Evolutionary conservation across 2,113 vertebrate genomes (phyloP), one percentile per base, ranked within the genome.

Genomic region (Zapus hudsonius): DNA sequence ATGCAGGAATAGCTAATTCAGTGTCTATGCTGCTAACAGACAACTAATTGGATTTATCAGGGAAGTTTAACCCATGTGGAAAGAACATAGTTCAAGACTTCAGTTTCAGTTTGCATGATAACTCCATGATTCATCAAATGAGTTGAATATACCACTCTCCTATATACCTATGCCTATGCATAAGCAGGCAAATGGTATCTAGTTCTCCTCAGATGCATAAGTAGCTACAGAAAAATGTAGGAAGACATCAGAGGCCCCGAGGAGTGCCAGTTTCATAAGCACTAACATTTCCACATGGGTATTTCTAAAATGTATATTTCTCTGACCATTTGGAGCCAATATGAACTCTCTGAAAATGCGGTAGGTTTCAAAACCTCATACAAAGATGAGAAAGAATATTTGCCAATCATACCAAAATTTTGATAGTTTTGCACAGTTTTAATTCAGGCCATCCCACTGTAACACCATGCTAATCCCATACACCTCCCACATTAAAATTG

Each of bases 381-480:
- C 63, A 96, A 94, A 94, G 33, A 23, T 13, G 33, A 89, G 84
- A 82, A 91, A 81, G 93, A 66, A 84, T 73, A 79, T 78, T 95
- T 93, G 36, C 63, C 87, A 91, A 44, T 94, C 59, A 31, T 52
- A 89, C 59, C 38, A 59, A 74, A 66, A 82, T 94, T 85, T 85
- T 91, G 31, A 64, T 94, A 94, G 69, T 94, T 96, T 75, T 92
- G 52, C 59, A 87, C 15, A 47, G 59, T 23, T 94, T 79, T 81
- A 90, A 94, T 95, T 93, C 85, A 87, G 84, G 66, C 52, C 84
- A 94, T 69, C 47, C 75, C 78, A 82, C 74, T 70, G 44, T 72
- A 95, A 94, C 92, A 97, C 93, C 93, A 84, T n/a, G 63, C 42
- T 96, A 95, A 97, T 91, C 66, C 47, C 40, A 63, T 76, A 87